phyloP scores from a whole-genome alignment of 2,888 invertebrate genomes.

The Pycnomerus fuliginosus region DNA sequence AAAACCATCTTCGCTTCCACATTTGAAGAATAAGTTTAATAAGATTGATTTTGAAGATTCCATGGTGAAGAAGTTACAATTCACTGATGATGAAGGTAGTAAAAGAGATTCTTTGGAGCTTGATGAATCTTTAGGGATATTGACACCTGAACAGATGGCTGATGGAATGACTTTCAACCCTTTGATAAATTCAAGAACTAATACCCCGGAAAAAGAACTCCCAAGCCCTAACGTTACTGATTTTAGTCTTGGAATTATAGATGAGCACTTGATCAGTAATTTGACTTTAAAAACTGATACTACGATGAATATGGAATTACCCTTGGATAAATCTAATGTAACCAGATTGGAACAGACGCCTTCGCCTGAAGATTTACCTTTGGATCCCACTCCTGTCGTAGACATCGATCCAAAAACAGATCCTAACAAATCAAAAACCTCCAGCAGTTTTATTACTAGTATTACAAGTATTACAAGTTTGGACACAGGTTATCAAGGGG shows the following conservation, averaged over 20 bases:
- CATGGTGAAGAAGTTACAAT: conserved; percentile 24
- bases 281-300: conserved; percentile 61
- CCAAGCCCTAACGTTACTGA: conserved; percentile 46
- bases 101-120: conserved; percentile 80
- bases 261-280: conserved; percentile 60
- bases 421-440: conserved; percentile 66
- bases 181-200: conserved; percentile 49
- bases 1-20: conserved; percentile 34
- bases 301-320: conserved; percentile 59
- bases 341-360: conserved; percentile 67
- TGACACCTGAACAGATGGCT: conserved; percentile 88
- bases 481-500: conserved; percentile 93
- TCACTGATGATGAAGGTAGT: conserved; percentile 38
- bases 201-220: conserved; percentile 36
- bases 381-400: conserved; percentile 71
- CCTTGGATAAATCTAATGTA: conserved; percentile 50
- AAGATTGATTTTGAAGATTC: conserved; percentile 4
- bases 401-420: conserved; percentile 59
- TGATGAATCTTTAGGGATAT: conserved; percentile 79
- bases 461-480: conserved; percentile 89
- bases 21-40: conserved; percentile 17
- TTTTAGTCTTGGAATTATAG: conserved; percentile 52
- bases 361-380: conserved; percentile 80
- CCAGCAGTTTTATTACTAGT: conserved; percentile 79
- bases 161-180: conserved; percentile 54